Evolutionary conservation across 2,888 invertebrate species (phyloP), one percentile per base, ranked within the genome.

Genomic region (Melipona beecheii): DNA sequence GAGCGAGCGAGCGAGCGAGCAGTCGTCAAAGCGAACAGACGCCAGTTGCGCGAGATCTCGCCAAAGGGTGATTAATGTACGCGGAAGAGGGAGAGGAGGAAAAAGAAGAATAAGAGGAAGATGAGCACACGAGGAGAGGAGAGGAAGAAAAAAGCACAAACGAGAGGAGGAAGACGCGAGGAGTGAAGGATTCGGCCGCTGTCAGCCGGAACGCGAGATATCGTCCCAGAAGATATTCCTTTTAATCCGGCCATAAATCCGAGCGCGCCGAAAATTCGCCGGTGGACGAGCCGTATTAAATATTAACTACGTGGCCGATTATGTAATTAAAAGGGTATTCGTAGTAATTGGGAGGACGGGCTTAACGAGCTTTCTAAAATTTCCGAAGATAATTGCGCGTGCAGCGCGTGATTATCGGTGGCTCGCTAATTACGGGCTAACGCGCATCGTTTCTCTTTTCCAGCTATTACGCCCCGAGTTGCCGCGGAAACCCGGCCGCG

Each of bases 1-100:
- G 11, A 24, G 24, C 49, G 3, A 31, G 31, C 70, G 5, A 24
- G 24, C 49, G 3, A 31, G 31, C 49, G 3, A 21, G 11, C 70
- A 17, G 71, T 76, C 62, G 52, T 76, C 72, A 77, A 72, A 72
- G 52, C 9, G 76, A 21, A 27, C 43, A 43, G 9, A 49, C 27
- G 71, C 60, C 60, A 71, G 60, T 76, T 75, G 56, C 21, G 31
- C 81, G 85, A 87, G 87, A 87, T 86, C 90, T 89, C 88, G 87
- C 91, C 92, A 90, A 92, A 92, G 90, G 86, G 90, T 92, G 92
- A 92, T 92, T 92, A 92, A 92, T 93, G 90, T 81, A 70, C 65
- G 80, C 87, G 87, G 89, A 87, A 89, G 89, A 88, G 83, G 56
- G 31, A 54, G 65, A 78, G 31, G 75, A 36, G 2, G 50, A 56